Conservation (phyloP, 1,140 invertebrate genomes). For the Cheumatopsyche charites region DNA sequence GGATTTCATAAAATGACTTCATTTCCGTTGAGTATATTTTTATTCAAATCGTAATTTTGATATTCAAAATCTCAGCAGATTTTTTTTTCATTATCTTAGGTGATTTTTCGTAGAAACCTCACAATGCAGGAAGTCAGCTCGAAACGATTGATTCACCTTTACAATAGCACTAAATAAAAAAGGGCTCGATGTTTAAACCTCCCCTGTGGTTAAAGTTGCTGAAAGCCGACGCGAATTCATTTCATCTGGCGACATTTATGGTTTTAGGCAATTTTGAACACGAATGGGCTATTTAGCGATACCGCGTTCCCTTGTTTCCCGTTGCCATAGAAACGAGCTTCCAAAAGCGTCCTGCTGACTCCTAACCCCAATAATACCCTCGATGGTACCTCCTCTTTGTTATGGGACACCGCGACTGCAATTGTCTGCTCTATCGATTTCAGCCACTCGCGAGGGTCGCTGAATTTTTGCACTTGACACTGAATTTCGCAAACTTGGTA, state of each 20-base stretch:
- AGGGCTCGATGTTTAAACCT: too few relatives aligned
- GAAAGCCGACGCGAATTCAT: slow-evolving; percentile 5
- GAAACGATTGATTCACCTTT: too few relatives aligned
- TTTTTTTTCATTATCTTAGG: too few relatives aligned
- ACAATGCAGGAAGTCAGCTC: too few relatives aligned
- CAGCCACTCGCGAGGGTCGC: background rate
- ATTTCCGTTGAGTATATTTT: slow-evolving; percentile 2
- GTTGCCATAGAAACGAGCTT: slow-evolving; percentile 17
- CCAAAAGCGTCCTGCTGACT: slow-evolving; percentile 8
- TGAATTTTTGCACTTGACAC: slow-evolving; percentile 2
- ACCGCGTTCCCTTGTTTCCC: slow-evolving; percentile 1
- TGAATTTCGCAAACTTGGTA: too few relatives aligned
- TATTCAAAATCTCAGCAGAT: too few relatives aligned
- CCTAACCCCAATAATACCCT: slow-evolving; percentile 11
- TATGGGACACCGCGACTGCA: background rate
- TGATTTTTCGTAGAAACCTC: too few relatives aligned
- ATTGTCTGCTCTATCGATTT: slow-evolving; percentile 2
- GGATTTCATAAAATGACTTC: slow-evolving; percentile 15
- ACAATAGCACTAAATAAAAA: too few relatives aligned
- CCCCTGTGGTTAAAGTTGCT: slow-evolving; percentile 2
- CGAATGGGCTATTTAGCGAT: slow-evolving; percentile 26
- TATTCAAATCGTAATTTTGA: too few relatives aligned
- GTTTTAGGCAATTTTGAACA: slow-evolving; percentile 21
- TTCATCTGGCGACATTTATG: slow-evolving; percentile 20
- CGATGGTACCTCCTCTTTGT: background rate